Percentiles rank a stretch among this genome's conserved stretches.
Conservation (phyloP, 1,140 invertebrate species). For the Drosophila tristis region DNA sequence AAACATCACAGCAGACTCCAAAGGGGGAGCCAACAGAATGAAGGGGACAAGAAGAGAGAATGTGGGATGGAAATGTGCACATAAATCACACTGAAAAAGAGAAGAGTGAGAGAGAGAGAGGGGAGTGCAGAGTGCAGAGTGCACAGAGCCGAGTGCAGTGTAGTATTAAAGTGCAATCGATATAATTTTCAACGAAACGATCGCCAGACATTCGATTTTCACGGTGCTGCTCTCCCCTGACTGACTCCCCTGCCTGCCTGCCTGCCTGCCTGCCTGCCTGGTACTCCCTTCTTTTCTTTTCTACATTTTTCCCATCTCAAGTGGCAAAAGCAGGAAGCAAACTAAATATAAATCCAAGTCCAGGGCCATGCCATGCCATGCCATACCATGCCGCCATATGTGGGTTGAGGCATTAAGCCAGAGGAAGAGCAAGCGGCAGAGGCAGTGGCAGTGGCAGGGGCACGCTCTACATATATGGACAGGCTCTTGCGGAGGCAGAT, state of each 20-base stretch:
- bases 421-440: not conserved
- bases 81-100: slow-evolving; percentile 41
- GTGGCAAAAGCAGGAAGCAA: slow-evolving; percentile 73
- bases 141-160: no score
- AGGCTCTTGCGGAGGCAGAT: no score
- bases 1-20: slow-evolving; percentile 16
- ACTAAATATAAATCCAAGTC: slow-evolving; percentile 76
- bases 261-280: not conserved
- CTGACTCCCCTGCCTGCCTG: slow-evolving; percentile 1
- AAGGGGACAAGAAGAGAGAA: no score
- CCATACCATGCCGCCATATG: slow-evolving; percentile 50
- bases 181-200: slow-evolving; percentile 44
- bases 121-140: not conserved
- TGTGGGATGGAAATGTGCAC: slow-evolving; percentile 7
- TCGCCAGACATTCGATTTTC: slow-evolving; percentile 17
- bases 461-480: slow-evolving; percentile 8
- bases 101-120: not conserved
- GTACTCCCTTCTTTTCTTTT: slow-evolving; percentile 13
- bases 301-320: slow-evolving; percentile 36
- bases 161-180: slow-evolving; percentile 64
- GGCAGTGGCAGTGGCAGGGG: slow-evolving; percentile 2
- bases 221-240: slow-evolving; percentile 4
- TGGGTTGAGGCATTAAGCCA: slow-evolving; percentile 25
- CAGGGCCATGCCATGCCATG: slow-evolving; percentile 40
- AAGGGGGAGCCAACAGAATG: not conserved